These are phyloP conservation scores for Morpho achilles DNA, from an alignment of 2,888 invertebrate species.

Conservation along the genomic window DNA sequence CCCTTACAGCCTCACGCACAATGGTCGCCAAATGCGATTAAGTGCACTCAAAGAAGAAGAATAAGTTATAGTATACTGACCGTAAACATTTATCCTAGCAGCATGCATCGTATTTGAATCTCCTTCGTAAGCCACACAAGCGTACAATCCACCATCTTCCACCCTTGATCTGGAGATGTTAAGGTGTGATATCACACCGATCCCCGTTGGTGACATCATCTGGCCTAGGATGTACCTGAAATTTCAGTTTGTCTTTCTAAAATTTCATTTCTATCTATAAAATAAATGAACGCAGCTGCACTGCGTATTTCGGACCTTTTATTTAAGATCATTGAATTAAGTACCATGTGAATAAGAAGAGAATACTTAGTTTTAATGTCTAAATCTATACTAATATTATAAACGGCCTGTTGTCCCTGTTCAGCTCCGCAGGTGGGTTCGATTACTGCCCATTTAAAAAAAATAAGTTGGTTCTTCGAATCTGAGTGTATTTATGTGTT, in stretches of 20 bases:
- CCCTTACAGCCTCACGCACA: too few species aligned
- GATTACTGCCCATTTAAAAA: too few species aligned
- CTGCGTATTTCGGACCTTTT: too few species aligned
- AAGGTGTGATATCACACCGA: slow-evolving; percentile 64
- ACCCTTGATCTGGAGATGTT: slow-evolving; percentile 76
- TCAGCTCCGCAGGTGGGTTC: too few species aligned
- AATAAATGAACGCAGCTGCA: neutral
- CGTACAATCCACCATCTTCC: slow-evolving; percentile 81
- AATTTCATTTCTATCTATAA: neutral
- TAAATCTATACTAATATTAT: neutral
- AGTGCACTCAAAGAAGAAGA: too few species aligned
- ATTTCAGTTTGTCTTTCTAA: neutral
- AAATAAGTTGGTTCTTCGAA: too few species aligned
- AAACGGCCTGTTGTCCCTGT: neutral
- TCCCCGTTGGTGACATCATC: slow-evolving; percentile 62
- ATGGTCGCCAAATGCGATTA: too few species aligned
- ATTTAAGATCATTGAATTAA: too few species aligned
- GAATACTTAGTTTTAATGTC: too few species aligned
- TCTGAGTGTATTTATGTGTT: too few species aligned
- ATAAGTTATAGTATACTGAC: slow-evolving; percentile 37
- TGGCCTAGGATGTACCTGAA: slow-evolving; percentile 64
- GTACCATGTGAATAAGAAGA: too few species aligned
- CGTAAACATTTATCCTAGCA: slow-evolving; percentile 74
- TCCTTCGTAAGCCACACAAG: slow-evolving; percentile 74
- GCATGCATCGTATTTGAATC: slow-evolving; percentile 49